These are phyloP conservation scores for Balearica regulorum DNA, from an alignment of 2,797 vertebrate species.

Conservation along the genomic window DNA sequence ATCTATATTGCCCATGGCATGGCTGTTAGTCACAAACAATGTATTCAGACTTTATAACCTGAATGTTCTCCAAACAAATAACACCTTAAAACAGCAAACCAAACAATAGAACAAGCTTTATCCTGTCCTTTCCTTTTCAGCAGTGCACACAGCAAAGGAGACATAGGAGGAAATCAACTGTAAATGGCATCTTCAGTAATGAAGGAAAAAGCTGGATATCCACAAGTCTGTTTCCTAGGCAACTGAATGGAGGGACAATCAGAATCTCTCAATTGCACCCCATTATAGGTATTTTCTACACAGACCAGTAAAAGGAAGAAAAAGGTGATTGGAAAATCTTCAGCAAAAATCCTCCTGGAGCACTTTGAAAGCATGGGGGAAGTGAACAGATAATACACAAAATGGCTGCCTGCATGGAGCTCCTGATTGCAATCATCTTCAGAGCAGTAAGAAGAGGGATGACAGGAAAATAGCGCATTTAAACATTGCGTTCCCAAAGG, in stretches of 20 bases:
- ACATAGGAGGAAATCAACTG: conserved; percentile 55
- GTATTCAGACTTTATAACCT: conserved; percentile 15
- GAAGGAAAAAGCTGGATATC: conserved; percentile 67
- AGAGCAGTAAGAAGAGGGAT: not conserved
- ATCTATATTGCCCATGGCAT: not conserved
- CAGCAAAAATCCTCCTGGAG: not conserved
- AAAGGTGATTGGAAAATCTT: conserved; percentile 25
- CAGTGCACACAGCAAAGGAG: conserved; percentile 27
- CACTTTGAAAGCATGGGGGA: conserved; percentile 6
- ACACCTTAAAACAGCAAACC: conserved; percentile 24
- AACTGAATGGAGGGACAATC: conserved; percentile 67
- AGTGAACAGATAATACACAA: not conserved
- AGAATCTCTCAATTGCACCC: conserved; percentile 52
- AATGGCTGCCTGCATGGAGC: not conserved
- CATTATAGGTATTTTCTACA: conserved; percentile 51
- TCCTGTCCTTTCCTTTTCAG: conserved; percentile 52
- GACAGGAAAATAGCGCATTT: not conserved
- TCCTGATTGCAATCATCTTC: conserved; percentile 33
- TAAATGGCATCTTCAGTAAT: conserved; percentile 70
- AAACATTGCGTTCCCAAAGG: not conserved
- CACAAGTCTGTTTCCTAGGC: conserved; percentile 74
- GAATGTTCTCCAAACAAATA: conserved; percentile 19
- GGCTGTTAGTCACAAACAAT: not conserved
- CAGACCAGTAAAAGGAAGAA: conserved; percentile 35
- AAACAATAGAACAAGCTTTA: conserved; percentile 21